Evolutionary conservation across 92 coral and sea anemone genomes (phyloP).

Genomic region (Meandrina meandrites): DNA sequence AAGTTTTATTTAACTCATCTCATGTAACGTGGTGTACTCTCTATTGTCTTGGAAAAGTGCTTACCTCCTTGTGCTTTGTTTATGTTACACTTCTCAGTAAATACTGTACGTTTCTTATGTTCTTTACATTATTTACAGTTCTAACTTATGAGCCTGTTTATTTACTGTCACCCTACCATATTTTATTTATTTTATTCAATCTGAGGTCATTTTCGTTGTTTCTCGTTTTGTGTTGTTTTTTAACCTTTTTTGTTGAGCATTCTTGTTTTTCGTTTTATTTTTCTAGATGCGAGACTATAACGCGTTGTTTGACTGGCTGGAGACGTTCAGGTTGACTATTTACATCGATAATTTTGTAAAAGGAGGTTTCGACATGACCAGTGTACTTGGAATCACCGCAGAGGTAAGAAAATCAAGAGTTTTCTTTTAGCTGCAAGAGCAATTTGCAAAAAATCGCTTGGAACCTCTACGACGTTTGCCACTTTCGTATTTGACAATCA

Average conservation of each 20-base stretch:
- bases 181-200: neutral
- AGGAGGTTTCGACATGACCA: conserved; percentile 94
- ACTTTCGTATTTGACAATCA: neutral
- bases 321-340: conserved; percentile 75
- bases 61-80: neutral
- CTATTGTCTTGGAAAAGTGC: neutral
- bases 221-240: neutral
- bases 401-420: conserved; percentile 60
- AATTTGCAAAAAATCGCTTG: neutral
- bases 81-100: neutral
- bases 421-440: neutral
- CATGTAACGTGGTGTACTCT: neutral
- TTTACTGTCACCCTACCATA: neutral
- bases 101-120: neutral
- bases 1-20: neutral
- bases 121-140: neutral
- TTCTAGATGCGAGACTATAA: conserved; percentile 90
- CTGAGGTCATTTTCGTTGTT: neutral
- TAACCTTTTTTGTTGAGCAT: neutral
- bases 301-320: conserved; percentile 94
- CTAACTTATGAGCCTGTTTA: neutral
- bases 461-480: neutral
- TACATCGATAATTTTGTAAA: conserved; percentile 94
- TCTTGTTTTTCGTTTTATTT: neutral
- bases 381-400: conserved; percentile 82